Evolutionary conservation across 2,888 invertebrate genomes (phyloP).

Genomic region (Anagyrus pseudococci): DNA sequence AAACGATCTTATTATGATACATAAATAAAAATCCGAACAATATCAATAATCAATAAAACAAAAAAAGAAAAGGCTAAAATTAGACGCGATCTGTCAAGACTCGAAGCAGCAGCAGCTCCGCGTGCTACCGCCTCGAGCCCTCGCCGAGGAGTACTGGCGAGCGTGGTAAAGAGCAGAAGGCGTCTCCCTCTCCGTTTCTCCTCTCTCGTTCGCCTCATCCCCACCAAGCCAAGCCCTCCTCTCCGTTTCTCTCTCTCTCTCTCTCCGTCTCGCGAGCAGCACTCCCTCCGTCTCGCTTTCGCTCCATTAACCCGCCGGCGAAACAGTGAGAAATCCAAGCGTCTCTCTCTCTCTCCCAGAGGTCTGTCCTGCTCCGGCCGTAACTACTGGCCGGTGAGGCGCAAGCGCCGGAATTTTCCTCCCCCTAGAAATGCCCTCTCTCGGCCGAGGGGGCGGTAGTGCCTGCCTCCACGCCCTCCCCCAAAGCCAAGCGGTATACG

Average conservation of each 20-base stretch:
- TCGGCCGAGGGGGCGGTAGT: neutral
- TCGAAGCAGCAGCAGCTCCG: too few species aligned
- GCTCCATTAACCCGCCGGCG: slow-evolving; percentile 33
- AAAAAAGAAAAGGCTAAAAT: too few species aligned
- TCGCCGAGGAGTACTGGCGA: slow-evolving; percentile 47
- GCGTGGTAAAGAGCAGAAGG: neutral
- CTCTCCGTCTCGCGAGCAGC: too few species aligned
- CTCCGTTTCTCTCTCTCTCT: slow-evolving; percentile 1
- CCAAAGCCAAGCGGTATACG: slow-evolving; percentile 1
- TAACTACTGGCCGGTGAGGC: slow-evolving; percentile 34
- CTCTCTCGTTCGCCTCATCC: slow-evolving; percentile 1
- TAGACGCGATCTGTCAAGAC: too few species aligned
- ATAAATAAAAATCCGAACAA: too few species aligned
- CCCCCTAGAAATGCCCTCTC: too few species aligned
- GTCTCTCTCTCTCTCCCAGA: too few species aligned
- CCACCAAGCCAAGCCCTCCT: slow-evolving; percentile 1
- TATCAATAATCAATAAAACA: too few species aligned
- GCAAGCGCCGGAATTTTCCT: slow-evolving; percentile 31
- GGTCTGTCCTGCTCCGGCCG: slow-evolving; percentile 33
- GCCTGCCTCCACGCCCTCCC: neutral
- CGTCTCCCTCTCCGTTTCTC: slow-evolving; percentile 1
- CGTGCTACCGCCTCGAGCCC: slow-evolving; percentile 40
- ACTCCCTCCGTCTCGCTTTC: slow-evolving; percentile 28
- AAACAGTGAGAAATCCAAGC: slow-evolving; percentile 18
- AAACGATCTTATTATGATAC: too few species aligned